Conservation (phyloP, 2,888 invertebrate species). For the Anoplius nigerrimus region DNA sequence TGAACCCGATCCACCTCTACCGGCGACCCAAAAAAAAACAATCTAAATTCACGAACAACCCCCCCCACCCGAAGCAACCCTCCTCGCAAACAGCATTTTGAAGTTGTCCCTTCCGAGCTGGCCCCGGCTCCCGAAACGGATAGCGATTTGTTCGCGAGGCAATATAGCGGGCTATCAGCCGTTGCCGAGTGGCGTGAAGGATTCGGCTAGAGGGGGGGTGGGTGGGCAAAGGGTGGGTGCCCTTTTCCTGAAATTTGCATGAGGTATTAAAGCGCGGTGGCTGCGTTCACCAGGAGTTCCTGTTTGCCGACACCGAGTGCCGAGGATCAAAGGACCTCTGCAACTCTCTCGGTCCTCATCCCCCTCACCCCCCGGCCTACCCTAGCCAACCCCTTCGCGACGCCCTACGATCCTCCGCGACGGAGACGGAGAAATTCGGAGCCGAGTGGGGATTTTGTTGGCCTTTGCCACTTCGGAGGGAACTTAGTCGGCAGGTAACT, state of each 20-base stretch:
- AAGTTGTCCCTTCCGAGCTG: too few species aligned
- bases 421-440: constrained; percentile 13
- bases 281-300: constrained; percentile 70
- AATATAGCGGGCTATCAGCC: constrained; percentile 69
- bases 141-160: constrained; percentile 74
- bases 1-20: too few species aligned
- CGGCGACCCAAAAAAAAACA: too few species aligned
- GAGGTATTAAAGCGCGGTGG: constrained; percentile 75
- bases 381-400: background rate
- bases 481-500: constrained; percentile 35
- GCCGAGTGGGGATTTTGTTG: background rate
- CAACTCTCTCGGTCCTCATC: constrained; percentile 44
- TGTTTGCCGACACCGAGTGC: constrained; percentile 74
- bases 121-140: constrained; percentile 57
- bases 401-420: constrained; percentile 22
- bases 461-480: constrained; percentile 15
- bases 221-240: constrained; percentile 49
- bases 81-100: too few species aligned
- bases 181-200: constrained; percentile 50
- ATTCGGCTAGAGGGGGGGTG: constrained; percentile 40
- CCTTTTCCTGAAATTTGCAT: constrained; percentile 74
- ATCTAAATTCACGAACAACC: too few species aligned
- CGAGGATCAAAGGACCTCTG: constrained; percentile 73
- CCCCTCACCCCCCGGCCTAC: constrained; percentile 21
- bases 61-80: too few species aligned